Evolutionary conservation across 37 sponge, comb jelly and placozoan genomes (phyloP).

Genomic region (Tethya wilhelma): DNA sequence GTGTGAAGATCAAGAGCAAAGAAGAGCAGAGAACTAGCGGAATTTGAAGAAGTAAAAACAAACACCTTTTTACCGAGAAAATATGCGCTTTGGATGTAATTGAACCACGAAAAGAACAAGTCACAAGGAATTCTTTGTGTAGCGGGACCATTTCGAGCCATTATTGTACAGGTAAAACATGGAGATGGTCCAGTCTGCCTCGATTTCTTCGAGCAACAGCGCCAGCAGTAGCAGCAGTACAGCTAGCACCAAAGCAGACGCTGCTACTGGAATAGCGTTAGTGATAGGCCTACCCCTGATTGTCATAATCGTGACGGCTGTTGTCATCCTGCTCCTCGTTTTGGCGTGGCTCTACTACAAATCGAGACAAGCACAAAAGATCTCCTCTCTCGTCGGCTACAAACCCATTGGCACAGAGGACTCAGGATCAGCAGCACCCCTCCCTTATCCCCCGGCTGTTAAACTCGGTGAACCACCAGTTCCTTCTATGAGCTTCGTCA

Average conservation of each 20-base stretch:
- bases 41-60: no score
- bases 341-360: conserved; percentile 14
- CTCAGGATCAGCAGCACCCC: background rate
- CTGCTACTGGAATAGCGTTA: background rate
- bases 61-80: no score
- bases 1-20: no score
- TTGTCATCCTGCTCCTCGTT: conserved; percentile 18
- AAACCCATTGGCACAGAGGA: conserved; percentile 3
- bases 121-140: no score
- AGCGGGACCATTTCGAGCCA: no score
- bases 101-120: no score
- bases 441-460: conserved; percentile 2
- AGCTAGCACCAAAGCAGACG: background rate
- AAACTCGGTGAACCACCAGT: conserved; percentile 12
- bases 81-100: no score
- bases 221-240: no score
- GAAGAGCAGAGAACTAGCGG: no score
- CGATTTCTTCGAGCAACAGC: no score
- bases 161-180: no score
- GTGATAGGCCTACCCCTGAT: conserved; percentile 13
- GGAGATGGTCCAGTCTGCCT: no score
- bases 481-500: conserved; percentile 14
- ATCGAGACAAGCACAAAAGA: background rate
- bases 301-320: conserved; percentile 1
- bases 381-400: background rate